Conservation (phyloP, 1,140 invertebrate species). For the Carcinoscorpius rotundicauda region DNA sequence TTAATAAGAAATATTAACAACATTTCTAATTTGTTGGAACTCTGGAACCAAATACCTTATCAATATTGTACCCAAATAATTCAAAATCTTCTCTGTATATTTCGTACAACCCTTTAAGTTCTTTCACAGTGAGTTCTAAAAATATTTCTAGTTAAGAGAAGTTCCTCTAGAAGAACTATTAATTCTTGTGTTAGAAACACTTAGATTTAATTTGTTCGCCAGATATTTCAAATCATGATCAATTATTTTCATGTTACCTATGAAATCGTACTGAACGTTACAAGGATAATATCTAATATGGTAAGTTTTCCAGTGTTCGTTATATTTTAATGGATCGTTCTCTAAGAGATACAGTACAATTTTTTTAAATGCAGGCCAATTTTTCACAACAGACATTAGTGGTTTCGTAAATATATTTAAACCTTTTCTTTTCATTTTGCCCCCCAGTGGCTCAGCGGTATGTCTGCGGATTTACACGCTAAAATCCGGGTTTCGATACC, state of each 20-base stretch:
- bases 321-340: constrained; percentile 21
- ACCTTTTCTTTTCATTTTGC: too few species aligned
- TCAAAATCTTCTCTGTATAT: constrained; percentile 62
- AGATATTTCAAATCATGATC: constrained; percentile 25
- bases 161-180: not conserved
- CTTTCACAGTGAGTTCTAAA: constrained; percentile 43
- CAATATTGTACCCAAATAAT: constrained; percentile 64
- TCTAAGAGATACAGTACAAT: constrained; percentile 27
- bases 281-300: constrained; percentile 29
- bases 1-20: too few species aligned
- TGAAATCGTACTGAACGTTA: constrained; percentile 27
- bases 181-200: not conserved
- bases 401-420: not conserved
- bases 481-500: too few species aligned
- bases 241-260: constrained; percentile 31
- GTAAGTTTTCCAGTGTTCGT: constrained; percentile 30
- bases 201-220: not conserved
- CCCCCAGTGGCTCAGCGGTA: too few species aligned
- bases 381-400: constrained; percentile 1
- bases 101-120: constrained; percentile 48
- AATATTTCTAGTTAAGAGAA: constrained; percentile 36
- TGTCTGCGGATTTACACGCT: too few species aligned
- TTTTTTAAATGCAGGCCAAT: constrained; percentile 27
- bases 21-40: too few species aligned
- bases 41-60: constrained; percentile 52